Evolutionary conservation across 1,140 invertebrate species (phyloP).

Genomic region (Plectrocnemia conspersa): DNA sequence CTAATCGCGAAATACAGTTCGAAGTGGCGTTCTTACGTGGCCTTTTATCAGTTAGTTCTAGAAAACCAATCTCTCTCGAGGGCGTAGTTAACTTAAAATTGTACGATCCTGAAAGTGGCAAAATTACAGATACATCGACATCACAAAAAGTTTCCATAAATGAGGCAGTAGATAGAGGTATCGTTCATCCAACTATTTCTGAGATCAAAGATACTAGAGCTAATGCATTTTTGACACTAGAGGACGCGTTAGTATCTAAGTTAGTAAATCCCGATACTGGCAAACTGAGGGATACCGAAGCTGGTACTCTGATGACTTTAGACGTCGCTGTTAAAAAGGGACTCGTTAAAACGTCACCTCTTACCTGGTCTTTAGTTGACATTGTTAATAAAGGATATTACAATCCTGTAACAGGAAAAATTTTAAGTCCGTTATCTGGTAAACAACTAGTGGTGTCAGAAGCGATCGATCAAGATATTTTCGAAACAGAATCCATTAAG

Average conservation of each 20-base stretch:
- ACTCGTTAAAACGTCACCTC: slow-evolving; percentile 65
- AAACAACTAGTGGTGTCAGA: slow-evolving; percentile 66
- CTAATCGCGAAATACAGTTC: slow-evolving; percentile 62
- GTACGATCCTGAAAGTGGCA: slow-evolving; percentile 66
- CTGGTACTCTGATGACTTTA: slow-evolving; percentile 61
- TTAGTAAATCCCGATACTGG: slow-evolving; percentile 66
- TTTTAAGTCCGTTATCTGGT: slow-evolving; percentile 76
- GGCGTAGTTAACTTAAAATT: slow-evolving; percentile 66
- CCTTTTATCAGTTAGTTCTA: slow-evolving; percentile 58
- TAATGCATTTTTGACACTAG: slow-evolving; percentile 63
- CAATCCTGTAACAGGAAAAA: slow-evolving; percentile 65
- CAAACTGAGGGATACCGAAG: slow-evolving; percentile 63
- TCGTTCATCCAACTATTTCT: slow-evolving; percentile 79
- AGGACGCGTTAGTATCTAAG: slow-evolving; percentile 62
- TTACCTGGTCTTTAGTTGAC: slow-evolving; percentile 67
- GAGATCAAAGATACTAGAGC: slow-evolving; percentile 71
- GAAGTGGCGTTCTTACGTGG: slow-evolving; percentile 67
- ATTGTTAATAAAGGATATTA: slow-evolving; percentile 77
- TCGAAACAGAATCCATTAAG: slow-evolving; percentile 64
- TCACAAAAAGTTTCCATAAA: slow-evolving; percentile 65
- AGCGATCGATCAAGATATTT: slow-evolving; percentile 65
- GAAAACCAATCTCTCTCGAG: slow-evolving; percentile 71
- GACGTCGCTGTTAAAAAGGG: slow-evolving; percentile 65
- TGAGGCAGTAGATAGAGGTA: slow-evolving; percentile 71
- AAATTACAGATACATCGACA: slow-evolving; percentile 66